phyloP scores from a whole-genome alignment of 2,113 vertebrate genomes.

The Phrynocephalus versicolor region DNA sequence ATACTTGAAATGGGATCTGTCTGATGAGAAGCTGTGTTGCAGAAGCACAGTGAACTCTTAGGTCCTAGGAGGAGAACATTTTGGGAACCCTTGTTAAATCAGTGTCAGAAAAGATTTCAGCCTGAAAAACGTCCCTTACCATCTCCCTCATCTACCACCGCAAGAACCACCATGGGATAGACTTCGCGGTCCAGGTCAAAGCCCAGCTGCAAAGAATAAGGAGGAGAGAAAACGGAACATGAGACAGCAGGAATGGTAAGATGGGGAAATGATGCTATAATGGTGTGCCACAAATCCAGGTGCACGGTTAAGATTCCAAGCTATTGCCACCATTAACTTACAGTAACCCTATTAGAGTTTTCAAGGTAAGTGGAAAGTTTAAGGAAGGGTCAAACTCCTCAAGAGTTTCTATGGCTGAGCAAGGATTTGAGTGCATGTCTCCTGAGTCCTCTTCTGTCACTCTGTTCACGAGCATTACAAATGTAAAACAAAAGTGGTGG shows the following conservation, averaged over 20 bases:
- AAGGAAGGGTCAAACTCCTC: too few relatives aligned
- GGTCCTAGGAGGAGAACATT: accelerated
- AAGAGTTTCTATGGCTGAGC: too few relatives aligned
- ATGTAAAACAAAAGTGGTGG: neutral
- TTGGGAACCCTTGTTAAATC: neutral
- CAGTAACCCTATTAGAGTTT: too few relatives aligned
- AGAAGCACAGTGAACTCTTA: neutral
- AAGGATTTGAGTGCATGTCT: too few relatives aligned
- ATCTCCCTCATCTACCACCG: conserved; percentile 92
- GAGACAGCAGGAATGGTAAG: neutral
- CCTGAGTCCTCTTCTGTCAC: too few relatives aligned
- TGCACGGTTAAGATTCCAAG: neutral
- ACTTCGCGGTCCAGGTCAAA: conserved; percentile 94
- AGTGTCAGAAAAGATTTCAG: neutral
- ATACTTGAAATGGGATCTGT: neutral
- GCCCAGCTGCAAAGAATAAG: conserved; percentile 79
- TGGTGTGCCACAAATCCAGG: neutral
- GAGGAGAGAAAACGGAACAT: neutral
- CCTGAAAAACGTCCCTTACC: conserved; percentile 60
- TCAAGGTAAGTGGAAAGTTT: too few relatives aligned
- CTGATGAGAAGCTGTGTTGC: neutral
- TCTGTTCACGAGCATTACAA: neutral
- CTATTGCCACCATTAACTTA: neutral
- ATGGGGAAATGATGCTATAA: neutral
- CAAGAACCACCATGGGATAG: conserved; percentile 96